Evolutionary conservation across 2,888 invertebrate species (phyloP).

Genomic region (Melinopterus prodromus): DNA sequence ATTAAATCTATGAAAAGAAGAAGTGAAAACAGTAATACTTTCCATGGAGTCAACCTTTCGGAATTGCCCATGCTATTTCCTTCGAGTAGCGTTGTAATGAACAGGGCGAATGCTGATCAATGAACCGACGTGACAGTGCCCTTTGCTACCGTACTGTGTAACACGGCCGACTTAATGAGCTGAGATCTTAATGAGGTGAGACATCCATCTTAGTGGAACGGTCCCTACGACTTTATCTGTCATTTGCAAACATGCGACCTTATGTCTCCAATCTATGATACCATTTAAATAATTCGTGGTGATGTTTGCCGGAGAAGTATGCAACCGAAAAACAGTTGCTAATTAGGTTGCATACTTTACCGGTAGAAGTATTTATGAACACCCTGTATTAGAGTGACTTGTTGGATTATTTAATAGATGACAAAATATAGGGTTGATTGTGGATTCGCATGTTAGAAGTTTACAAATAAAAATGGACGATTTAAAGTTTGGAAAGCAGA

Average conservation of each 20-base stretch:
- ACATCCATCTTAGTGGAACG: conserved; percentile 4
- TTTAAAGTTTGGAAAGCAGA: no score
- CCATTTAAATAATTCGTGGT: background rate
- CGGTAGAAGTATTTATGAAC: no score
- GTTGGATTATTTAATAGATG: no score
- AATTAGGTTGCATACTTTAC: no score
- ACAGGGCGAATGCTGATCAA: background rate
- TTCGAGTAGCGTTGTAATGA: background rate
- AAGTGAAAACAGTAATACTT: no score
- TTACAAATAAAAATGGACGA: no score
- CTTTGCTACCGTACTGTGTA: background rate
- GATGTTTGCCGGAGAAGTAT: no score
- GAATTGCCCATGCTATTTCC: background rate
- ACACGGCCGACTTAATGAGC: background rate
- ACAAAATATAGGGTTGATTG: no score
- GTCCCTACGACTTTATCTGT: background rate
- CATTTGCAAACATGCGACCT: background rate
- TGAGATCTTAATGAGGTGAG: background rate
- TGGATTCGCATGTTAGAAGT: no score
- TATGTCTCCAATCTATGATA: background rate
- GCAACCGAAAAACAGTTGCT: no score
- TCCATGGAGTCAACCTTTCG: background rate
- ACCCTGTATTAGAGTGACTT: no score
- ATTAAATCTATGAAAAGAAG: no score
- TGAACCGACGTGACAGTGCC: background rate